Evolutionary conservation across 1,140 invertebrate genomes (phyloP).

Genomic region (Stenopsyche tienmushanensis): DNA sequence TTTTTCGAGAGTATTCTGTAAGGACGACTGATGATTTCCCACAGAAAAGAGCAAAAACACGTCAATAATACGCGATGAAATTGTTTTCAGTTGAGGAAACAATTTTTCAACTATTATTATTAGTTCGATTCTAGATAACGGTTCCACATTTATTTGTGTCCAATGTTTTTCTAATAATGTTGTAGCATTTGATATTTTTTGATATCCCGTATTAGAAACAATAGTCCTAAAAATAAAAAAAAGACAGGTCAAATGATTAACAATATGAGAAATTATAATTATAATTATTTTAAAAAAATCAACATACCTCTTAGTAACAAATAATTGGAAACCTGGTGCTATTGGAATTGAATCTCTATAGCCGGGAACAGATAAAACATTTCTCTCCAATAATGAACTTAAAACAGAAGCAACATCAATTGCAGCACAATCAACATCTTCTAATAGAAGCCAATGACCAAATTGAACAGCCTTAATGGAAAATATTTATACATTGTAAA

Average conservation of each 20-base stretch:
- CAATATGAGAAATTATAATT: constrained; percentile 18
- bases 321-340: constrained; percentile 85
- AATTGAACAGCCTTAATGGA: constrained; percentile 72
- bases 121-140: constrained; percentile 73
- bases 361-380: constrained; percentile 80
- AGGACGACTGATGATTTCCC: constrained; percentile 61
- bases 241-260: constrained; percentile 1
- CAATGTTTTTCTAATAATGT: constrained; percentile 79
- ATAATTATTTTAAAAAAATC: constrained; percentile 12
- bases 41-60: constrained; percentile 81
- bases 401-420: constrained; percentile 90
- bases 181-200: constrained; percentile 64
- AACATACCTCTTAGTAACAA: constrained; percentile 81
- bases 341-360: constrained; percentile 79
- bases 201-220: constrained; percentile 58
- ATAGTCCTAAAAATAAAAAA: constrained; percentile 57
- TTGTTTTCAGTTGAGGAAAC: constrained; percentile 73
- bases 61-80: constrained; percentile 76
- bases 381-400: constrained; percentile 80
- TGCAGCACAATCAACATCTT: constrained; percentile 93
- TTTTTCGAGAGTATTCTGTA: constrained; percentile 45
- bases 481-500: background rate
- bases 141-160: constrained; percentile 78
- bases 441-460: constrained; percentile 91
- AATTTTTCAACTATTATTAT: constrained; percentile 64